Percentiles rank a stretch among this genome's conserved stretches.
Conservation (phyloP, 2,888 invertebrate species). For the Pseudococcus viburni region DNA sequence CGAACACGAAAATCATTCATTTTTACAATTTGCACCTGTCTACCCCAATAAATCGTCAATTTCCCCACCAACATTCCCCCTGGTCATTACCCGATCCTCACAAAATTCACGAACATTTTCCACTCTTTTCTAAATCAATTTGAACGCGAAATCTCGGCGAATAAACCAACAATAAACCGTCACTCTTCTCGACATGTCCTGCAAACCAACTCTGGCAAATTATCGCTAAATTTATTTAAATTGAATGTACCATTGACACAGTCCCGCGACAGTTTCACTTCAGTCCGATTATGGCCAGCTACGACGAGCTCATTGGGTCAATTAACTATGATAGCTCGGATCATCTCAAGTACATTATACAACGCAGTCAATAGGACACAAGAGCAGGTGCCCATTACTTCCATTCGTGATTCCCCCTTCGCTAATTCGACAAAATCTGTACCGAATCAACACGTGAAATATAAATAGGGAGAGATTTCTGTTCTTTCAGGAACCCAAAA, state of each 20-base stretch:
- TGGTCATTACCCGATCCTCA: too few relatives aligned
- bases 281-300: not conserved
- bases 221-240: not conserved
- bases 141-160: not conserved
- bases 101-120: too few relatives aligned
- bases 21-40: too few relatives aligned
- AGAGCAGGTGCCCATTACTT: not conserved
- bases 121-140: not conserved
- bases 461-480: not conserved
- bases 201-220: not conserved
- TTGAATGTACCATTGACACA: not conserved
- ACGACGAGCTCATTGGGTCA: not conserved
- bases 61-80: too few relatives aligned
- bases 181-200: not conserved
- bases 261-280: slow-evolving; percentile 13
- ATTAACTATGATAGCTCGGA: not conserved
- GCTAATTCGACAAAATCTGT: not conserved
- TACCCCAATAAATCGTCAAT: too few relatives aligned
- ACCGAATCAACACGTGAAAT: not conserved
- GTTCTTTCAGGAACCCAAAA: not conserved
- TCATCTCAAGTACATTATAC: not conserved
- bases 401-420: not conserved
- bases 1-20: too few relatives aligned
- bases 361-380: not conserved
- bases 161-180: not conserved